A percentile compares a stretch with the other conserved stretches of the same genome.
Evolutionary conservation across 2,797 vertebrate species (phyloP).

Genomic region (Diglossa cyanea): DNA sequence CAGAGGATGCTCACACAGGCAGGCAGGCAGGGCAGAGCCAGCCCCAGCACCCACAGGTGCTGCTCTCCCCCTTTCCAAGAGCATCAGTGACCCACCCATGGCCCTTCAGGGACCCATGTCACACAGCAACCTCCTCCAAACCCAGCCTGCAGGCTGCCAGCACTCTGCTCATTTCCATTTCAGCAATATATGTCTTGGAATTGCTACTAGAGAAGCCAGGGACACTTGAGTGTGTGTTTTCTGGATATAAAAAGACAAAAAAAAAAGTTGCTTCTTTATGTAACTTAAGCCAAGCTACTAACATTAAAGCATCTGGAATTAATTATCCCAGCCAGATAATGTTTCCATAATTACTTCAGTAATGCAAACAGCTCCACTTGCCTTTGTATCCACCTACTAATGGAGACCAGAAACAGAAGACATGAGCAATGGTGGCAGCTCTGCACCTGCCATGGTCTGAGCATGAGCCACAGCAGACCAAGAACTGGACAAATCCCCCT

Average conservation of each 20-base stretch:
- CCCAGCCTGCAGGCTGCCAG: neutral
- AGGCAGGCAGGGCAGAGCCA: neutral
- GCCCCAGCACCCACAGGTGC: neutral
- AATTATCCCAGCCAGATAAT: conserved; percentile 40
- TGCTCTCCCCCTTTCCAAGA: neutral
- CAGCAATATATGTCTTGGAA: neutral
- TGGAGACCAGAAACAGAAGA: neutral
- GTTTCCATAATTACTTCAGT: conserved; percentile 50
- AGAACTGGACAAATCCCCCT: neutral
- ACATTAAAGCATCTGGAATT: conserved; percentile 60
- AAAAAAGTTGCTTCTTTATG: neutral
- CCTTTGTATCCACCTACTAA: neutral
- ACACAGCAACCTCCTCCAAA: neutral
- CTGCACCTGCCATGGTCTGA: neutral
- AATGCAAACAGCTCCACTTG: conserved; percentile 30
- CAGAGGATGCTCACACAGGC: neutral
- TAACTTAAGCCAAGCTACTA: conserved; percentile 15
- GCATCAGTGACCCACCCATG: neutral
- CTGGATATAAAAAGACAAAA: neutral
- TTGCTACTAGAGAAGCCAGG: neutral
- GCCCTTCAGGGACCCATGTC: neutral
- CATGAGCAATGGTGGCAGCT: neutral
- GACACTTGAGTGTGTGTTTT: neutral
- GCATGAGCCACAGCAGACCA: neutral
- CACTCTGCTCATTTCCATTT: neutral